These are phyloP conservation scores for Acleris sparsana DNA, from an alignment of 2,888 invertebrate species.

Conservation along the genomic window DNA sequence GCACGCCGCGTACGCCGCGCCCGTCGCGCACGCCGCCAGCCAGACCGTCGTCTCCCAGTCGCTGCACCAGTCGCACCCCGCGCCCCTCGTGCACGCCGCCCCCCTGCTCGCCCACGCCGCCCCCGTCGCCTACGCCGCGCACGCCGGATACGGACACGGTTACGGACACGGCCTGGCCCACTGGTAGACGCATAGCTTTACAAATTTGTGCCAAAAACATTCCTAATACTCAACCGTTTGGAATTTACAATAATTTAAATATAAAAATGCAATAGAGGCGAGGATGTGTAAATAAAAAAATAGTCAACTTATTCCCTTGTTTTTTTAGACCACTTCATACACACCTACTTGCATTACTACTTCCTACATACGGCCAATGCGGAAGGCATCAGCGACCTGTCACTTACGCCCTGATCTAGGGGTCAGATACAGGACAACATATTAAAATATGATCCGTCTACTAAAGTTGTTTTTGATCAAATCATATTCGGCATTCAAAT, in stretches of 20 bases:
- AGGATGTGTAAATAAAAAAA: conserved; percentile 37
- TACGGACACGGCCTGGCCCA: conserved; percentile 26
- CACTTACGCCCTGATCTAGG: conserved; percentile 14
- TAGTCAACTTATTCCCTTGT: conserved; percentile 21
- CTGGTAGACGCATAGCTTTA: conserved; percentile 30
- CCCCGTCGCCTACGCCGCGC: conserved; percentile 24
- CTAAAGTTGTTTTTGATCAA: conserved; percentile 9
- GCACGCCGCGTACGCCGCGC: conserved; percentile 36
- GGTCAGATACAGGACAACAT: conserved; percentile 9
- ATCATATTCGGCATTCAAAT: conserved; percentile 19
- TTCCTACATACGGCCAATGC: conserved; percentile 17
- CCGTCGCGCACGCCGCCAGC: conserved; percentile 23
- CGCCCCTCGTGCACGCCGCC: conserved; percentile 31
- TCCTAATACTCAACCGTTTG: conserved; percentile 33
- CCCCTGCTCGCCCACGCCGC: conserved; percentile 42
- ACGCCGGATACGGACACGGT: conserved; percentile 16
- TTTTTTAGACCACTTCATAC: conserved; percentile 13
- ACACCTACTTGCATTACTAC: conserved; percentile 6
- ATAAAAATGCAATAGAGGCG: conserved; percentile 25
- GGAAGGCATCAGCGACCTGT: conserved; percentile 25
- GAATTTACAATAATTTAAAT: conserved; percentile 23
- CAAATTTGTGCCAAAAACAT: conserved; percentile 33
- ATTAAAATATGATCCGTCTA: conserved; percentile 9
- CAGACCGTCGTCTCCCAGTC: conserved; percentile 25
- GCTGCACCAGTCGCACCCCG: conserved; percentile 28